phyloP scores from a whole-genome alignment of 2,888 invertebrate species.

The Phengaris arion region DNA sequence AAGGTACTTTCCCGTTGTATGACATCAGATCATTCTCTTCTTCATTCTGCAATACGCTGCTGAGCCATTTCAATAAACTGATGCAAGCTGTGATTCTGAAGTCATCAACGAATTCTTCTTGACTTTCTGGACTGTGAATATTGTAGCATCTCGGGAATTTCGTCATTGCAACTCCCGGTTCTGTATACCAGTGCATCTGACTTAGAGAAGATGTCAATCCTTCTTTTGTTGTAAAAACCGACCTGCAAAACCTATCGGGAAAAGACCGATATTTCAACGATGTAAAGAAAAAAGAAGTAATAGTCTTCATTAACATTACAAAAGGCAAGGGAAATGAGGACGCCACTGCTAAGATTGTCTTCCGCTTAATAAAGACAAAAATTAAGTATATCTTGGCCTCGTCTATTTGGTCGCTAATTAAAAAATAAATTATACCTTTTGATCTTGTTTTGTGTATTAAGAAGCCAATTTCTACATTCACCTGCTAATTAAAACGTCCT shows the following conservation, averaged over 20 bases:
- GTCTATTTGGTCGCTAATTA: not conserved
- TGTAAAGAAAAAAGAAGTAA: not conserved
- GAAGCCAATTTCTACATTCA: slow-evolving; percentile 40
- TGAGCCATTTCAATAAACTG: slow-evolving; percentile 88
- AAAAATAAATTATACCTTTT: not conserved
- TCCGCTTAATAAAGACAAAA: not conserved
- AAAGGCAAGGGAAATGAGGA: not conserved
- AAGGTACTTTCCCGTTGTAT: slow-evolving; percentile 84
- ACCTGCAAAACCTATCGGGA: slow-evolving; percentile 88
- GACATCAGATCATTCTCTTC: slow-evolving; percentile 79
- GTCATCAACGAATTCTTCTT: slow-evolving; percentile 91
- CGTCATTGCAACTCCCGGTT: slow-evolving; percentile 87
- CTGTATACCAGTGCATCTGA: slow-evolving; percentile 92
- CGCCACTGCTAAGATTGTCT: not conserved
- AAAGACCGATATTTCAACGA: not conserved
- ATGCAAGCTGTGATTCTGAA: slow-evolving; percentile 94
- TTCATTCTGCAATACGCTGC: slow-evolving; percentile 75
- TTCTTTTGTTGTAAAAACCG: slow-evolving; percentile 95
- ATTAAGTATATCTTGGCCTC: not conserved
- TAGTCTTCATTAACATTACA: not conserved
- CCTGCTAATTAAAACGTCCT: slow-evolving; percentile 76
- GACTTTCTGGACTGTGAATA: slow-evolving; percentile 89
- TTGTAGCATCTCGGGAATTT: slow-evolving; percentile 93
- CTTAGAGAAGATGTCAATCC: slow-evolving; percentile 88
- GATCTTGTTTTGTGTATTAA: not conserved